Evolutionary conservation across 2,113 vertebrate genomes (phyloP).

Genomic region (Poeciliopsis turrubarensis): DNA sequence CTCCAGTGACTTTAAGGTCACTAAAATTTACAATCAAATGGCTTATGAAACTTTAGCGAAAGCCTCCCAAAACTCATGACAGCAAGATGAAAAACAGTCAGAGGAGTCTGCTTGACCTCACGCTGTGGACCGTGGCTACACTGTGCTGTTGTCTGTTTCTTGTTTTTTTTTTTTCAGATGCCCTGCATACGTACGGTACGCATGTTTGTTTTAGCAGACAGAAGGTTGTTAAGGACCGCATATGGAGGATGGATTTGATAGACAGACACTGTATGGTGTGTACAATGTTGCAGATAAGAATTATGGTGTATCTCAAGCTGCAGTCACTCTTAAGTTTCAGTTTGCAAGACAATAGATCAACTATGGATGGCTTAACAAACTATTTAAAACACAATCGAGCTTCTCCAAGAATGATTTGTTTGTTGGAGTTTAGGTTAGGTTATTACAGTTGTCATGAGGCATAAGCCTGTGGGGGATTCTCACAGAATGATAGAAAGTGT

Average conservation of each 20-base stretch:
- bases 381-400: slow-evolving; percentile 55
- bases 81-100: slow-evolving; percentile 81
- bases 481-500: background rate
- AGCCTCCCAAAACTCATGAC: slow-evolving; percentile 88
- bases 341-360: slow-evolving; percentile 68
- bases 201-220: slow-evolving; percentile 63
- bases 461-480: background rate
- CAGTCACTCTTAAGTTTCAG: slow-evolving; percentile 65
- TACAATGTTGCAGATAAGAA: slow-evolving; percentile 60
- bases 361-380: slow-evolving; percentile 74
- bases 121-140: slow-evolving; percentile 70
- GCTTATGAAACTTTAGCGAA: slow-evolving; percentile 87
- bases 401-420: slow-evolving; percentile 64
- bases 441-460: slow-evolving; percentile 23
- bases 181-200: slow-evolving; percentile 53
- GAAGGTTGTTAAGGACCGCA: slow-evolving; percentile 76
- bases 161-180: slow-evolving; percentile 23
- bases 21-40: slow-evolving; percentile 91
- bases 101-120: slow-evolving; percentile 87
- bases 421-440: slow-evolving; percentile 30
- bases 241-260: slow-evolving; percentile 77
- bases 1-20: slow-evolving; percentile 92
- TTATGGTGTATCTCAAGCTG: slow-evolving; percentile 60
- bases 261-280: slow-evolving; percentile 72
- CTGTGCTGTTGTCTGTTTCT: slow-evolving; percentile 70